Conservation (phyloP, 23 tunicate genomes). For the Corella eumyota region DNA sequence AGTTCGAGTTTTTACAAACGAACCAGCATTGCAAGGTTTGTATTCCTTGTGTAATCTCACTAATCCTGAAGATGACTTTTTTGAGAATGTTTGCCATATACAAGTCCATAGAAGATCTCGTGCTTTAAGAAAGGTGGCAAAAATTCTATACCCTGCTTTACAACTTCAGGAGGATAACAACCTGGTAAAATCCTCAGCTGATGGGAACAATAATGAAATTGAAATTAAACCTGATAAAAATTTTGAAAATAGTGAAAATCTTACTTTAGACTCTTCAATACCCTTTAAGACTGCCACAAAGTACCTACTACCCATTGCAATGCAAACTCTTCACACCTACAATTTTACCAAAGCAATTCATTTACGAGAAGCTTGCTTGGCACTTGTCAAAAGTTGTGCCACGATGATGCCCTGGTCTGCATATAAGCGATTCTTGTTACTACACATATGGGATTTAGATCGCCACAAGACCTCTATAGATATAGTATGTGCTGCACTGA, state of each 20-base stretch:
- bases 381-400: constrained; percentile 34
- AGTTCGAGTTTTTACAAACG: constrained; percentile 34
- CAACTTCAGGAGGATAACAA: neutral
- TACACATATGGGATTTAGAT: constrained; percentile 13
- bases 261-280: too few species aligned
- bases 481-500: constrained; percentile 31
- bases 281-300: too few species aligned
- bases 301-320: constrained; percentile 66
- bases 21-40: constrained; percentile 25
- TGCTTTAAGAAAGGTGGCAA: constrained; percentile 60
- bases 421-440: constrained; percentile 33
- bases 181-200: neutral
- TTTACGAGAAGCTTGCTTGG: constrained; percentile 63
- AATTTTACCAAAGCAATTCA: constrained; percentile 17
- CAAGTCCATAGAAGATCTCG: constrained; percentile 62
- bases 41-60: constrained; percentile 23
- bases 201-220: constrained; percentile 4
- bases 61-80: constrained; percentile 59
- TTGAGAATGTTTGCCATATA: constrained; percentile 62
- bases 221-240: neutral
- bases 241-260: too few species aligned
- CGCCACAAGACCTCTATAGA: constrained; percentile 18
- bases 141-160: constrained; percentile 11
- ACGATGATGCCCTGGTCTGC: constrained; percentile 54
- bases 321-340: constrained; percentile 33